Evolutionary conservation across 2,888 invertebrate genomes (phyloP).

Genomic region (Oxyscelio sp.): DNA sequence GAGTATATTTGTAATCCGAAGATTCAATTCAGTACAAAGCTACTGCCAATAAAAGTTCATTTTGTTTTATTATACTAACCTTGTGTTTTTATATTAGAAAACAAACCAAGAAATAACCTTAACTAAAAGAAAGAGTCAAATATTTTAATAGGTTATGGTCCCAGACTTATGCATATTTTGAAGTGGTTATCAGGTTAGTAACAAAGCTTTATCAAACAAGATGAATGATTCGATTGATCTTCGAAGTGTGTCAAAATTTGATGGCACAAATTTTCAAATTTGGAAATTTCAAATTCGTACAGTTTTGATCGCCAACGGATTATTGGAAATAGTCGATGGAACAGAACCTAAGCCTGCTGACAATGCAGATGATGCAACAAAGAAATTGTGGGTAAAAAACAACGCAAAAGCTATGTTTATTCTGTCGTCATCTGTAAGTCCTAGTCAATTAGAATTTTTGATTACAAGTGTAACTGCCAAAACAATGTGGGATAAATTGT

Average conservation of each 20-base stretch:
- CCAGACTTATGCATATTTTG: background rate
- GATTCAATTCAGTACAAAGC: too few species aligned
- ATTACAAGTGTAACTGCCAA: conserved; percentile 70
- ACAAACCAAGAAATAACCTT: too few species aligned
- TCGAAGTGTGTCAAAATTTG: conserved; percentile 5
- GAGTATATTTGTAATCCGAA: too few species aligned
- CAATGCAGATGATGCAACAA: background rate
- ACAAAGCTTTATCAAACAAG: background rate
- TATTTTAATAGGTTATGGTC: background rate
- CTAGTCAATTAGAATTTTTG: conserved; percentile 67
- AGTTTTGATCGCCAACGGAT: background rate
- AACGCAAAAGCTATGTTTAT: conserved; percentile 78
- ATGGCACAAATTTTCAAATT: conserved; percentile 1
- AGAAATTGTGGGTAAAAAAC: conserved; percentile 67
- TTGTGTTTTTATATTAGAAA: too few species aligned
- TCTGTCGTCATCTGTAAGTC: conserved; percentile 72
- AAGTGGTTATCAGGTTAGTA: background rate
- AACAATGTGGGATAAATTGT: conserved; percentile 76
- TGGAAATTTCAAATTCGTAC: conserved; percentile 22
- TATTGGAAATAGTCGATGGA: conserved; percentile 23
- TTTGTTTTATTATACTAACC: too few species aligned
- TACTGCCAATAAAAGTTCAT: too few species aligned
- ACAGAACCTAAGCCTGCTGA: background rate
- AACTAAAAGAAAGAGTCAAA: too few species aligned
- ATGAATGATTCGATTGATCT: background rate